Evolutionary conservation across 2,888 invertebrate species (phyloP), one percentile per base, ranked within the genome.

Genomic region (Tetheella fluctuosa): DNA sequence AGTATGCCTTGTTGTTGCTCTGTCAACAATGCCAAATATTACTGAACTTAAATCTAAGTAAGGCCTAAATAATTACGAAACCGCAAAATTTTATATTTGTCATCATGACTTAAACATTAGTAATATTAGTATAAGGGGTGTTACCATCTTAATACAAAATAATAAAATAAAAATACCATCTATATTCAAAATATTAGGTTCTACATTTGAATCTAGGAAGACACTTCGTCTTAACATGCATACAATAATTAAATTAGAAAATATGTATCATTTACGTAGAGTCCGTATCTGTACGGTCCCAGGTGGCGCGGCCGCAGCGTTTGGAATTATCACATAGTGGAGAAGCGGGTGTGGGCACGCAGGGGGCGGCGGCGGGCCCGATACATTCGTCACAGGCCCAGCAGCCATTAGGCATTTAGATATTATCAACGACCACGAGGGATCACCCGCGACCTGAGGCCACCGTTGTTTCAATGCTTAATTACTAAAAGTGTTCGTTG

Each of bases 321-420:
- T 93, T 91, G 93, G 92, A 91, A 93, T 93, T 91, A 93, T 93
- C 93, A 93, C 93, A 93, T 91, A 93, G 93, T 92, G 91, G 91
- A 89, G 90, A 84, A 85, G 82, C 82, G 86, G 83, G 81, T 73
- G 83, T 76, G 73, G 70, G 67, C 71, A 65, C 66, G 66, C 69
- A 72, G 75, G 78, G 71, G 79, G 68, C 63, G 76, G 75, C 61
- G 71, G 73, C 74, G 74, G 80, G 83, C 86, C 84, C 89, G 88
- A 91, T 91, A 91, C 92, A 92, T 91, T 92, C 91, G 91, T 92
- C 92, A 93, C 93, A 91, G 91, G 90, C 92, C 91, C 94, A 93
- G 91, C 92, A 94, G 93, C 94, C 93, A 93, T 92, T 92, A 93
- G 93, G 93, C 91, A 92, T 93, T 94, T 93, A 93, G 93, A 93